Conservation (phyloP, 2,797 vertebrate species). For the Acanthis flammea region DNA sequence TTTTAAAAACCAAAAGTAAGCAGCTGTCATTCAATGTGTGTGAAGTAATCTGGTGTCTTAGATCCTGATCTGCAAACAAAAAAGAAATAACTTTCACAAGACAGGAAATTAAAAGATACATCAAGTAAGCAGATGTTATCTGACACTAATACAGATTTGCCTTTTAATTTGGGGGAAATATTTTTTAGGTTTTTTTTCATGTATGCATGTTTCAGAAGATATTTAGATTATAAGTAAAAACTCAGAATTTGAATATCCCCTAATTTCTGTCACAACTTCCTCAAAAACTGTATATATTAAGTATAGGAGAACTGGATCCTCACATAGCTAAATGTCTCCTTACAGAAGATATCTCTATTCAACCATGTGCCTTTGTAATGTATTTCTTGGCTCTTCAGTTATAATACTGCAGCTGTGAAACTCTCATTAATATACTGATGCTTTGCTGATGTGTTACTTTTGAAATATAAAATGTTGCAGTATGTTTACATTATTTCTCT, state of each 20-base stretch:
- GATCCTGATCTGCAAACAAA: background rate
- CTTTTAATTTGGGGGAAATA: background rate
- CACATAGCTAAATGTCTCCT: background rate
- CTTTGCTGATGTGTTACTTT: slow-evolving; percentile 1
- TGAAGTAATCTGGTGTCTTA: background rate
- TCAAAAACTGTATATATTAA: background rate
- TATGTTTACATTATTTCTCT: background rate
- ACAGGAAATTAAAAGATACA: background rate
- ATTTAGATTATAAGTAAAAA: background rate
- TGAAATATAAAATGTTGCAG: background rate
- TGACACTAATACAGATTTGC: background rate
- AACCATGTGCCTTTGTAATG: background rate
- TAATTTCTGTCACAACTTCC: background rate
- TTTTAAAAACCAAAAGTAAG: rapidly evolving
- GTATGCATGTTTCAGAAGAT: background rate
- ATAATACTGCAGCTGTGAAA: slow-evolving; percentile 28
- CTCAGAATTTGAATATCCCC: background rate
- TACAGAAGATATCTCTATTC: background rate
- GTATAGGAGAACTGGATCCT: background rate
- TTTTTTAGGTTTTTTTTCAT: background rate
- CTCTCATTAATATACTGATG: background rate
- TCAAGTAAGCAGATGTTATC: background rate
- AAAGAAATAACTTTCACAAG: background rate
- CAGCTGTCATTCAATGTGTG: background rate
- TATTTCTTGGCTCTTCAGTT: slow-evolving; percentile 21